These are phyloP conservation scores for Holothuria scabra DNA, from an alignment of 53 echinoderm and acorn worm species.

Conservation along the genomic window DNA sequence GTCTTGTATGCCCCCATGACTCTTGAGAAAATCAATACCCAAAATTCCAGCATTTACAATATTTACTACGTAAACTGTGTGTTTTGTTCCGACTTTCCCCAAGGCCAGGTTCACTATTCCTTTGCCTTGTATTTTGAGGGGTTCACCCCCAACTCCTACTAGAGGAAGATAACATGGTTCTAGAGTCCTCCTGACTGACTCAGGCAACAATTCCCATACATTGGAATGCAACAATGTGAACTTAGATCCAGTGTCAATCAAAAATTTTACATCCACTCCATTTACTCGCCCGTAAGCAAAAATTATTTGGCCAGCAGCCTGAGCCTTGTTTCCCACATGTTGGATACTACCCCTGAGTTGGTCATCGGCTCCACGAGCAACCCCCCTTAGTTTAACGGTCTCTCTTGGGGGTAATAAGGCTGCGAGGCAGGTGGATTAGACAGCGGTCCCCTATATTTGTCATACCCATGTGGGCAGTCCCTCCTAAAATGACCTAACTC, in stretches of 20 bases:
- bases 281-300: neutral
- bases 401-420: too few species aligned
- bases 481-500: neutral
- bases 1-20: too few species aligned
- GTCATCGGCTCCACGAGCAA: conserved; percentile 18
- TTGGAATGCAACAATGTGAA: neutral
- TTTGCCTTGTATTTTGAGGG: too few species aligned
- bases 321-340: neutral
- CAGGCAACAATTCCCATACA: too few species aligned
- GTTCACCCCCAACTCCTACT: neutral
- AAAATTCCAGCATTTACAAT: neutral
- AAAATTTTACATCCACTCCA: conserved; percentile 16
- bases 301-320: neutral
- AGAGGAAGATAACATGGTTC: neutral
- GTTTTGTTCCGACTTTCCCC: neutral
- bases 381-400: neutral
- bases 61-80: neutral
- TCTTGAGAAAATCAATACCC: too few species aligned
- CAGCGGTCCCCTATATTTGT: too few species aligned
- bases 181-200: too few species aligned
- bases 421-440: neutral
- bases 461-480: neutral
- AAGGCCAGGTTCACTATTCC: too few species aligned
- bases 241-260: conserved; percentile 12
- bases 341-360: neutral